Evolutionary conservation across 2,113 vertebrate genomes (phyloP), one percentile per base, ranked within the genome.

Genomic region (Tragelaphus imberbis): DNA sequence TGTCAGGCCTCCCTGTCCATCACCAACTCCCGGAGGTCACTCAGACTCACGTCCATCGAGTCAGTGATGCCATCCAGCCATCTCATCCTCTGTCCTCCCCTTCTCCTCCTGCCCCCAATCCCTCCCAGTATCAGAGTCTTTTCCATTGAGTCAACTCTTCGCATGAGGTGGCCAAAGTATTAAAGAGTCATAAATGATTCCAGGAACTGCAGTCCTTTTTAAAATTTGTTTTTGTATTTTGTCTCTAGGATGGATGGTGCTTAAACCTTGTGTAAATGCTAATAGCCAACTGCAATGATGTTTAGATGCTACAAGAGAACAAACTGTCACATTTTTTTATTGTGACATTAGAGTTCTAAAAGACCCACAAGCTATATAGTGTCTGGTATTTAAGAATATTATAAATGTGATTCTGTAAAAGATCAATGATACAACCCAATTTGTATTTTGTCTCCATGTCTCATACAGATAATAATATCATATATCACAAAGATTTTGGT

Each of bases 401-500:
- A 51, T 23, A 88, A 81, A 79, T n/a, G 3, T 3, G 84, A 40
- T 91, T 65, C 30, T 23, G 1, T 77, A 33, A 65, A 71, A 96
- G 14, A 87, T 58, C 2, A 88, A 36, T 89, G 53, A 84, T 53
- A 25, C 3, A 81, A 59, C 8, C 6, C 5, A 49, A 30, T 10
- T 47, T 27, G 40, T 15, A 49, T 14, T 75, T 5, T 88, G 15
- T 59, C 6, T 95, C 2, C 3, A 33, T 58, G 68, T 56, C 40
- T 95, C n/a, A 61, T 77, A 49, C 77, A 65, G 19, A 88, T 53
- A 56, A 61, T 84, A 15, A 71, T 58, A 10, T 1, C 28, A 25
- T 82, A 79, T 91, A 96, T 95, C 13, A 77, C 13, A 81, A 88
- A 63, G 23, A 79, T 80, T 59, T 92, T 53, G 36, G 7, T 84